These are phyloP conservation scores for Hydroisotoma schaefferi DNA, from an alignment of 2,888 invertebrate species.

Conservation along the genomic window DNA sequence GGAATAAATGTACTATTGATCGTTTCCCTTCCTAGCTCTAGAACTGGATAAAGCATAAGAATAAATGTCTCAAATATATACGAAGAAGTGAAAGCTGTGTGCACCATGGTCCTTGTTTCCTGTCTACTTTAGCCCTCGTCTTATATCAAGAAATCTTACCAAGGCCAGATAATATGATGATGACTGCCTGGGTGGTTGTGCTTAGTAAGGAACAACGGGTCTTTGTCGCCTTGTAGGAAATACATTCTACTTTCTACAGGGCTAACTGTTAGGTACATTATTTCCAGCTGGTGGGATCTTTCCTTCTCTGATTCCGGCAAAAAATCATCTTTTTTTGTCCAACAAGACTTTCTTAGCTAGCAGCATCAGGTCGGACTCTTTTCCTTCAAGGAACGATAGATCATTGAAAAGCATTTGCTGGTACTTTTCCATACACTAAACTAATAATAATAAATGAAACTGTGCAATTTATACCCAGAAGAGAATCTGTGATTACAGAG, in stretches of 20 bases:
- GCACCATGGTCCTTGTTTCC: conserved; percentile 3
- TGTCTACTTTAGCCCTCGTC: not conserved
- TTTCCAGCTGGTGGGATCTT: conserved; percentile 2
- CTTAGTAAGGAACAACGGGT: too few relatives aligned
- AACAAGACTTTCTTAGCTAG: too few relatives aligned
- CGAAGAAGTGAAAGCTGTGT: not conserved
- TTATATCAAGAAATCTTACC: too few relatives aligned
- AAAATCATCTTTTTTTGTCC: not conserved
- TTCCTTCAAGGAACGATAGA: not conserved
- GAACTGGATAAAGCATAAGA: not conserved
- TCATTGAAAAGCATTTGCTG: not conserved
- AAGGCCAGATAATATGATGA: too few relatives aligned
- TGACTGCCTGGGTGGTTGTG: too few relatives aligned
- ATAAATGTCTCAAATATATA: conserved; percentile 1
- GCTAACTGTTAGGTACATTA: not conserved
- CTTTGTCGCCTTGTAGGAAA: too few relatives aligned
- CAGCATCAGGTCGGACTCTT: not conserved
- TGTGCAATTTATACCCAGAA: too few relatives aligned
- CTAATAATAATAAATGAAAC: too few relatives aligned
- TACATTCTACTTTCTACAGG: not conserved
- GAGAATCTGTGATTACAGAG: too few relatives aligned
- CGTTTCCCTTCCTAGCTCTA: not conserved
- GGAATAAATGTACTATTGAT: conserved; percentile 2
- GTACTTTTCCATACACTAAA: not conserved
- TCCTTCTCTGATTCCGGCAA: not conserved